Evolutionary conservation across 2,888 invertebrate genomes (phyloP), one percentile per base, ranked within the genome.

Genomic region (Synergus gifuensis): DNA sequence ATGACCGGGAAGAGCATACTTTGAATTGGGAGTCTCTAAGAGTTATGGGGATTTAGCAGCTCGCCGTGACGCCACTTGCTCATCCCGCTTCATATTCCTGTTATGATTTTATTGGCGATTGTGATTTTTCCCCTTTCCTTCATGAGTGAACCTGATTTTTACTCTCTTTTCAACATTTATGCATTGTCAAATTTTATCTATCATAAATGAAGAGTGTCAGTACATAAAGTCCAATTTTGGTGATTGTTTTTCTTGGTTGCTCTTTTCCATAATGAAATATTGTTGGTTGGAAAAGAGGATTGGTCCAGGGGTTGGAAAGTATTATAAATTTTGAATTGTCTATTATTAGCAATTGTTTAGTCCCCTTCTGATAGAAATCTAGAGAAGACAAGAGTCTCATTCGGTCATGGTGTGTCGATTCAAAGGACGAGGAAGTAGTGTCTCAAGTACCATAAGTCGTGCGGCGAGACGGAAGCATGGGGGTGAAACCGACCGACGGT

Each of bases 361-460:
- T 58, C 18, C 18, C 18, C 18, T 4, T 18, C 8, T 0, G 18
- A 18, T 58, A 11, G 11, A 11, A 58, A 18, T 58, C 58, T 36
- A 4, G 36, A 12, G 40, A 73, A 54, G 54, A 54, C 36, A n/a
- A 40, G 73, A 44, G 2, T 67, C 22, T 16, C 67, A 22, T 73
- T 73, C 54, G 73, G 73, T 73, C 54, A 73, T 18, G 73, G 73
- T 54, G 54, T 73, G 73, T 54, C 73, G 36, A 73, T 73, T 58
- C n/a, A 73, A 73, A 40, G 54, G 54, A 73, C 54, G 78, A 77
- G 81, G 78, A 79, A 78, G 76, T 77, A 87, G 88, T 87, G 87
- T 86, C 88, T 89, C 86, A 86, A 87, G 86, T 86, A 87, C 85
- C 88, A 88, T 89, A 89, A 90, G 90, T 90, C 87, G 89, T 85